Conservation (phyloP, 2,888 invertebrate species). For the Xestia c-nigrum region DNA sequence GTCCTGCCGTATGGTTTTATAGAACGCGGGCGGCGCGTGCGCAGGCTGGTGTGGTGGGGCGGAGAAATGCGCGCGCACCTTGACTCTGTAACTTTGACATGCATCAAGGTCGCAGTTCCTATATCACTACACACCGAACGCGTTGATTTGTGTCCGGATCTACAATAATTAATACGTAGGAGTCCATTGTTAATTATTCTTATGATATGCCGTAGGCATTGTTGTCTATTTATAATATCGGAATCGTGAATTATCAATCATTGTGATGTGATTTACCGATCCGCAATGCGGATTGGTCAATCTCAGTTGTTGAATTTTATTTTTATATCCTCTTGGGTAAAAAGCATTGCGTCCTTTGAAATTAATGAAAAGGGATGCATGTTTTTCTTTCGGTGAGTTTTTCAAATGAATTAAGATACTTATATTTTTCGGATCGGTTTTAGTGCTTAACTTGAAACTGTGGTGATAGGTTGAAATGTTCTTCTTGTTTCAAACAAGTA, state of each 20-base stretch:
- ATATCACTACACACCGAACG: conserved; percentile 20
- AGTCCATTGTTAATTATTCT: conserved; percentile 56
- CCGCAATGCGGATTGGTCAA: conserved; percentile 38
- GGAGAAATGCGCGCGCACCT: conserved; percentile 79
- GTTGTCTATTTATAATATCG: conserved; percentile 34
- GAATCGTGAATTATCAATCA: conserved; percentile 47
- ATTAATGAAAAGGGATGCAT: neutral
- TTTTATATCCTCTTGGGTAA: neutral
- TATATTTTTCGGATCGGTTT: too few relatives aligned
- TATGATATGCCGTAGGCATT: conserved; percentile 32
- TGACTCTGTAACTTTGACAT: conserved; percentile 81
- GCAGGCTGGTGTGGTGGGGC: conserved; percentile 76
- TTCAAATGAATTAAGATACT: neutral
- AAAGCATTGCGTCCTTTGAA: neutral
- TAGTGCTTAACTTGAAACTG: neutral
- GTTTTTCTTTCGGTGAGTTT: neutral
- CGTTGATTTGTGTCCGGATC: conserved; percentile 66
- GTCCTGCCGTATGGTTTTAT: conserved; percentile 80
- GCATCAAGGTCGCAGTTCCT: conserved; percentile 73
- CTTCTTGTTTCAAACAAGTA: neutral
- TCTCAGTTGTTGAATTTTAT: conserved; percentile 22
- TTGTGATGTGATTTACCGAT: conserved; percentile 51
- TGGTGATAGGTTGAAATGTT: neutral
- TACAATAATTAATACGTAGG: conserved; percentile 57
- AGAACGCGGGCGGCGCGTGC: conserved; percentile 70